Evolutionary conservation across 2,797 vertebrate species (phyloP).

Genomic region (Sebastes iracundus): DNA sequence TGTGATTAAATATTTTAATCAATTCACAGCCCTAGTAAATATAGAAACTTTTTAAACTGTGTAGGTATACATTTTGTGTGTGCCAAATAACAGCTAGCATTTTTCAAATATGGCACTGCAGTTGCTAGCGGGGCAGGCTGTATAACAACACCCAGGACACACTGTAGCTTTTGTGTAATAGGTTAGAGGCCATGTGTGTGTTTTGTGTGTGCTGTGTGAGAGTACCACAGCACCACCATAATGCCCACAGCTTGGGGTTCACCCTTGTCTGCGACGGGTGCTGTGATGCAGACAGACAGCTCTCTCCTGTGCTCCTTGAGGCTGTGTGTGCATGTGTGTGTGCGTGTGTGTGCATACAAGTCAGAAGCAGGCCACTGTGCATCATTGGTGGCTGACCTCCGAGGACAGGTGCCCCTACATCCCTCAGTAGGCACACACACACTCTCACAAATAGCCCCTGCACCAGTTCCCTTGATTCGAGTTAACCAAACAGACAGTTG

Average conservation of each 20-base stretch:
- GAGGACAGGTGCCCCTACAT: slow-evolving; percentile 51
- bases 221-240: slow-evolving; percentile 3
- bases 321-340: not conserved
- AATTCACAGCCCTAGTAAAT: not conserved
- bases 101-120: slow-evolving; percentile 2
- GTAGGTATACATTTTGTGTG: not conserved
- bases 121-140: not conserved
- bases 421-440: slow-evolving; percentile 5
- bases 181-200: not conserved
- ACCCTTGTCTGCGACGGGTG: slow-evolving; percentile 36
- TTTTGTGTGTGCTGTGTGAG: slow-evolving; percentile 22
- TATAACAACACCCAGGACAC: slow-evolving; percentile 1
- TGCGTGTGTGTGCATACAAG: not conserved
- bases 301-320: slow-evolving; percentile 55
- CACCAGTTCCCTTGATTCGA: slow-evolving; percentile 36
- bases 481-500: slow-evolving; percentile 54
- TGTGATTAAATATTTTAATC: too few species aligned
- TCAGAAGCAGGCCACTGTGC: slow-evolving; percentile 19
- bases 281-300: slow-evolving; percentile 71
- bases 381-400: slow-evolving; percentile 52
- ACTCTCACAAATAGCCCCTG: slow-evolving; percentile 27
- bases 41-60: not conserved
- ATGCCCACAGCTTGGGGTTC: slow-evolving; percentile 49
- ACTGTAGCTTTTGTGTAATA: slow-evolving; percentile 25
- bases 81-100: not conserved